These are phyloP conservation scores for Alfaro cultratus DNA, from an alignment of 2,797 vertebrate genomes.

Conservation along the genomic window DNA sequence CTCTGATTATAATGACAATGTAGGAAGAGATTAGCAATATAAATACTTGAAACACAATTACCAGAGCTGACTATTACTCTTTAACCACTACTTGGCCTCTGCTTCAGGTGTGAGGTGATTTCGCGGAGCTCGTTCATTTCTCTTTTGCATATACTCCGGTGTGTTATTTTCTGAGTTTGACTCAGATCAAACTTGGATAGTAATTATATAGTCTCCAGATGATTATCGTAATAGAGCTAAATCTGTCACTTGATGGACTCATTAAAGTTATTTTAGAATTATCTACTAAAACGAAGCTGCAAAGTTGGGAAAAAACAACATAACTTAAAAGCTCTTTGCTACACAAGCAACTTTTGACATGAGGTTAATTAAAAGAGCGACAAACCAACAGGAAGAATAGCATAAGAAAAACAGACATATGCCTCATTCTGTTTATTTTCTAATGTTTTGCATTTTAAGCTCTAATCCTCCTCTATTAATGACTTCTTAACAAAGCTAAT, in stretches of 20 bases:
- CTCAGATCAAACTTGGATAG: neutral
- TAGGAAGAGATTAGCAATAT: conserved; percentile 29
- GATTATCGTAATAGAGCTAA: neutral
- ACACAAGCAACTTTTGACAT: neutral
- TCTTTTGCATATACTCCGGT: conserved; percentile 4
- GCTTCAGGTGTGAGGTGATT: conserved; percentile 20
- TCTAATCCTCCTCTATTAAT: conserved; percentile 2
- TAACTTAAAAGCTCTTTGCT: neutral
- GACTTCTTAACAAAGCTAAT: neutral
- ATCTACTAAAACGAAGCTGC: neutral
- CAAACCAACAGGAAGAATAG: neutral
- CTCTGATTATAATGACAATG: conserved; percentile 47
- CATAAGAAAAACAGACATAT: conserved; percentile 3
- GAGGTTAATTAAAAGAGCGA: neutral
- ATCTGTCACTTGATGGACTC: neutral
- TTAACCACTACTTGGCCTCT: conserved; percentile 7
- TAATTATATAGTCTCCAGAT: neutral
- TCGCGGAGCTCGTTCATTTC: neutral
- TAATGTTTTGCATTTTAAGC: conserved; percentile 10
- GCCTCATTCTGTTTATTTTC: conserved; percentile 1
- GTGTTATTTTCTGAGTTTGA: neutral
- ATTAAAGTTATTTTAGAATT: conserved; percentile 1
- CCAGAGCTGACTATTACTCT: conserved; percentile 14
- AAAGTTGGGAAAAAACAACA: neutral
- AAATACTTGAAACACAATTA: conserved; percentile 51